Evolutionary conservation across 2,797 vertebrate species (phyloP).

Genomic region (Iguana delicatissima): DNA sequence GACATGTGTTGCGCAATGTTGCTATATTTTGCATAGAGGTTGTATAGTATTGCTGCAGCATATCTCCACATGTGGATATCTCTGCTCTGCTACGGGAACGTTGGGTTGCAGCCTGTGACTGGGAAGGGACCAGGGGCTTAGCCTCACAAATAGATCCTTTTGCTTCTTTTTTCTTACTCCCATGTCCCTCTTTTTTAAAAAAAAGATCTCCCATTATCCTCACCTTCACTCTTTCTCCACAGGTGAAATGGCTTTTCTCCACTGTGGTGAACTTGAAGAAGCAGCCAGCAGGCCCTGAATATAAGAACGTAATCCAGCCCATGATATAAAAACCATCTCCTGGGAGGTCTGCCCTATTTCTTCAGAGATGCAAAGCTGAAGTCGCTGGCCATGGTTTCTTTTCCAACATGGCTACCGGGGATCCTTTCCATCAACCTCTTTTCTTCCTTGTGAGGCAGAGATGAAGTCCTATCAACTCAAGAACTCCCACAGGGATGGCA

Average conservation of each 20-base stretch:
- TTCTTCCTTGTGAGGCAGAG: background rate
- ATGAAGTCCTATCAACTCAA: background rate
- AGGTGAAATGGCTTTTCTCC: conserved; percentile 74
- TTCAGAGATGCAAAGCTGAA: background rate
- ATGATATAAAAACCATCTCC: conserved; percentile 31
- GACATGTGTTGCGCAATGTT: no score
- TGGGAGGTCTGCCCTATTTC: no score
- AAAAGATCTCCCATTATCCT: background rate
- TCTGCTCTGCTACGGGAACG: no score
- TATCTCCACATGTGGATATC: no score
- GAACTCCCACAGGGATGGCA: background rate
- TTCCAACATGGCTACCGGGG: background rate
- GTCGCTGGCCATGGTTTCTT: background rate
- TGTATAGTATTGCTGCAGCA: no score
- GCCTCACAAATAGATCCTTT: background rate
- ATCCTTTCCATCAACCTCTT: background rate
- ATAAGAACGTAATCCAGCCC: conserved; percentile 59
- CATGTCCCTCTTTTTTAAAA: background rate
- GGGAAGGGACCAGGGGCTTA: background rate
- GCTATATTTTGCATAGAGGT: no score
- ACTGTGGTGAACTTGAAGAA: conserved; percentile 63
- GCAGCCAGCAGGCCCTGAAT: conserved; percentile 33
- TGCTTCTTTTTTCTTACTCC: background rate
- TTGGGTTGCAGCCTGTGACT: background rate
- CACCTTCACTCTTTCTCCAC: background rate